Conservation (phyloP, 2,888 invertebrate genomes). For the Melikaiella ostensackeni region DNA sequence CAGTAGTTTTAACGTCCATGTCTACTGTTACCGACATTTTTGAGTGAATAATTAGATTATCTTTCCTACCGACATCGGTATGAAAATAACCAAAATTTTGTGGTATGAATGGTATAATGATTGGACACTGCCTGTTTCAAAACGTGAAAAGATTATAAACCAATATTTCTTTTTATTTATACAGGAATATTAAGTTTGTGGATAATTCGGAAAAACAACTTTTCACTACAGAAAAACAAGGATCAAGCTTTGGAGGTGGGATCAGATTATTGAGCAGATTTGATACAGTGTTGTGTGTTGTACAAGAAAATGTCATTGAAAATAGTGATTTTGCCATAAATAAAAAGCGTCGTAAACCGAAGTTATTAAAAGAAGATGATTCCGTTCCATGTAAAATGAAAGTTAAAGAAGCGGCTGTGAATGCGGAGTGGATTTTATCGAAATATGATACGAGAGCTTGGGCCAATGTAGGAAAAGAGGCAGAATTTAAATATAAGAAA, state of each 20-base stretch:
- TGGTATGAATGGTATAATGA: too few relatives aligned
- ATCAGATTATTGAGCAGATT: conserved; percentile 65
- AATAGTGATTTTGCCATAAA: conserved; percentile 38
- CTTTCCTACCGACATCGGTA: too few relatives aligned
- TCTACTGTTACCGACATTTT: too few relatives aligned
- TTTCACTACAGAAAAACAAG: conserved; percentile 13
- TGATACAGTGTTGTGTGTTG: conserved; percentile 44
- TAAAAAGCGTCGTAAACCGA: conserved; percentile 48
- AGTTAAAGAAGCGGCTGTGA: conserved; percentile 64
- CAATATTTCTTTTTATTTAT: conserved; percentile 44
- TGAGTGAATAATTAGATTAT: neutral
- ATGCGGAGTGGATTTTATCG: conserved; percentile 62
- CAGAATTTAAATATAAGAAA: conserved; percentile 67
- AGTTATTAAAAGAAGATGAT: conserved; percentile 42
- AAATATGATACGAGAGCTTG: conserved; percentile 64
- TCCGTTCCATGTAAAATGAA: conserved; percentile 43
- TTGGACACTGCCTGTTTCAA: neutral
- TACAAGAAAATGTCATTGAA: conserved; percentile 43
- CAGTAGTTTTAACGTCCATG: too few relatives aligned
- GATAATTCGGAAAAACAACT: conserved; percentile 38
- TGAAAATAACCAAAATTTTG: too few relatives aligned
- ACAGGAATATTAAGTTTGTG: conserved; percentile 64
- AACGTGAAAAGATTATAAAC: conserved; percentile 7
- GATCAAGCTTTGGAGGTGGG: conserved; percentile 49
- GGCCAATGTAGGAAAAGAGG: conserved; percentile 60